Base-by-base conservation (phyloP, 2,113 vertebrate species). In the Bubo bubo region DNA sequence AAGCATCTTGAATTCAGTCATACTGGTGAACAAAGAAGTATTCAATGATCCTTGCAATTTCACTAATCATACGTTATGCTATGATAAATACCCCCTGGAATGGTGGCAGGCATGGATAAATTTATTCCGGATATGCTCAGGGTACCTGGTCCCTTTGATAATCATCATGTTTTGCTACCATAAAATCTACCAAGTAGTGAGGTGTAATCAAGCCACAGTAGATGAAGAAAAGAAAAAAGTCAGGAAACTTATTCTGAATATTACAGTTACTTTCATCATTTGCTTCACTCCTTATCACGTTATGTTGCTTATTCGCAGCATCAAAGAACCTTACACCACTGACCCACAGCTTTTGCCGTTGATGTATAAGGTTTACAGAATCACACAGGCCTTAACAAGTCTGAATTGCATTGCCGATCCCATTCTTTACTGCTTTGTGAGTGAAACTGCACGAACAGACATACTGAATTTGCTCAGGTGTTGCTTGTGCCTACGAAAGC, bases 381-480 rank as follows among this genome's bases (percentile, higher is more conserved):
- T 99, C 76, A 98, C 98, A 10, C 93, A 98, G 16, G 98, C 98
- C 9, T 82, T 99, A 53, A 97, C 99, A 1, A 98, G 95, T 79
- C 89, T 99, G 62, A 99, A 99, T 92, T 99, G 99, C 85, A 96
- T 99, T 14, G 98, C 98, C 0, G 99, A 99, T 73, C 99, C 99
- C 7, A 86, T 99, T 63, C 98, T 99, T 55, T 99, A 99, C 93
- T 99, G 99, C 90, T 99, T 99, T 87, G 97, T 99, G 41, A 99
- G 98, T 24, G 98, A 98, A 95, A 98, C 96, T 15, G 98, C 98
- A 63, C 98, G 98, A 82, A 96, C 96, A 34, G 98, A 98, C 37
- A 90, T 99, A 66, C 95, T 91, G 93, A 98, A 95, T 75, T 62
- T 98, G n/a, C 41, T 99, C 55, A 97, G 83, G n/a, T 93, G 94